A percentile compares a stretch with the other conserved stretches of the same genome.
These are phyloP conservation scores for Balaeniceps rex DNA, from an alignment of 2,113 vertebrate genomes.

Conservation along the genomic window DNA sequence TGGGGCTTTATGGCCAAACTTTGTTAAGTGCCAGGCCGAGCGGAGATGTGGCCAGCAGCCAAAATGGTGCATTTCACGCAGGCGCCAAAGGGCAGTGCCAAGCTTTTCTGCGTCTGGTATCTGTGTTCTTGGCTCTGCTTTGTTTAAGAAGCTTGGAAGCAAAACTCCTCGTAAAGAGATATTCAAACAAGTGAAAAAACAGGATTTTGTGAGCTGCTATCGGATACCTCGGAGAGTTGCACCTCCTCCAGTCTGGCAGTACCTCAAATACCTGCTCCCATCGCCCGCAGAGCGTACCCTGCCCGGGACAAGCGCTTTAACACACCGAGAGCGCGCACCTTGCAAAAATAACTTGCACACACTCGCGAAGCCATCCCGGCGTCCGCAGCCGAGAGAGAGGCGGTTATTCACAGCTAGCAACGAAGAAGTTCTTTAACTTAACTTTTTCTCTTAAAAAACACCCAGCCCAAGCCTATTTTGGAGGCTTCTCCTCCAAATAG, in stretches of 20 bases:
- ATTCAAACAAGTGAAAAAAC: conserved; percentile 15
- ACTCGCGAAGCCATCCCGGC: not conserved
- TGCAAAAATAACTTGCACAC: not conserved
- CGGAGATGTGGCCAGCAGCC: conserved; percentile 80
- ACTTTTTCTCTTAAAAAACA: conserved; percentile 8
- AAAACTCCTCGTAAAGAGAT: conserved; percentile 62
- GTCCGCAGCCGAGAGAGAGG: not conserved
- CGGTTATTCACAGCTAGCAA: not conserved
- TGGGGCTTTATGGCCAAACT: conserved; percentile 83
- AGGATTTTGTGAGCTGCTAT: not conserved
- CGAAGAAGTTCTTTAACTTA: conserved; percentile 4
- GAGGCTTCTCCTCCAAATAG: conserved; percentile 65
- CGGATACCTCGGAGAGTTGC: not conserved
- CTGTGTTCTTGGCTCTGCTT: conserved; percentile 41
- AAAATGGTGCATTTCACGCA: conserved; percentile 74
- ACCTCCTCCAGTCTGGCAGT: not conserved
- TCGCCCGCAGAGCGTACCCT: not conserved
- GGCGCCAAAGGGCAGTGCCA: conserved; percentile 66
- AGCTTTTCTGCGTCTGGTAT: conserved; percentile 62
- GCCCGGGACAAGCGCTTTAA: not conserved
- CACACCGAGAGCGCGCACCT: not conserved
- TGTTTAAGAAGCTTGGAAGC: conserved; percentile 59
- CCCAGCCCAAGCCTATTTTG: not conserved
- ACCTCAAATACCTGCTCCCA: not conserved
- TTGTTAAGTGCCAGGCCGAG: conserved; percentile 79